Evolutionary conservation across 2,888 invertebrate genomes (phyloP), one percentile per base, ranked within the genome.

Genomic region (Toxonevra muliebris): DNA sequence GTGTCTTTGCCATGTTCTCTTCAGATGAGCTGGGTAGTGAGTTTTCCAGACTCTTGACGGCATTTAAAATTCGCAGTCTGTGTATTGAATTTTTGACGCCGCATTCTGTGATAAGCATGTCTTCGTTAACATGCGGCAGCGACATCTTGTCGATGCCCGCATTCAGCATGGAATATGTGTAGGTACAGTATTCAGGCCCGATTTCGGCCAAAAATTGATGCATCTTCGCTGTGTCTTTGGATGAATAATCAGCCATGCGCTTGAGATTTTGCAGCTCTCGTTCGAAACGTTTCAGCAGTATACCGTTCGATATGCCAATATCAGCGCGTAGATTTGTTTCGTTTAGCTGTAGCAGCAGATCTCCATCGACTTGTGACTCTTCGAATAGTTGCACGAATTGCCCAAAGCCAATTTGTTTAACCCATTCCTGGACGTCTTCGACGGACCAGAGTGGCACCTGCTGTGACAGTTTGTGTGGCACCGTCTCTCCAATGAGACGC

Each of bases 391-490:
- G 88, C 2, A 93, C 91, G 77, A 92, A 96, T 79, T 93, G 92
- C 15, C 90, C 89, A 84, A 98, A 98, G 0, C 97, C 97, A 78
- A 97, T 97, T 88, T 98, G 98, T 82, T 95, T 96, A 0, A 99
- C 96, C 98, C 98, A 99, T 86, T 98, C 97, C 76, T 93, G 89
- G 0, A 99, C 98, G 84, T 99, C 98, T 84, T 95, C 95, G 19
- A 92, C 92, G 0, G 96, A 96, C 99, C 99, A 99, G 9, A 98
- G 88, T 0, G 98, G 98, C 52, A 98, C 98, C 85, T 98, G 98
- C 83, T 98, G 98, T 45, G 97, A 97, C 66, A 99, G 87, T 83
- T 97, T 98, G 85, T 99, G 98, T 0, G 98, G 98, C 15, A 98
- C 94, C 82, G 96, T 94, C 84, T 98, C 98, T 1, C 98, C 98